Conservation (phyloP, 2,797 vertebrate genomes). For the Smutsia gigantea region DNA sequence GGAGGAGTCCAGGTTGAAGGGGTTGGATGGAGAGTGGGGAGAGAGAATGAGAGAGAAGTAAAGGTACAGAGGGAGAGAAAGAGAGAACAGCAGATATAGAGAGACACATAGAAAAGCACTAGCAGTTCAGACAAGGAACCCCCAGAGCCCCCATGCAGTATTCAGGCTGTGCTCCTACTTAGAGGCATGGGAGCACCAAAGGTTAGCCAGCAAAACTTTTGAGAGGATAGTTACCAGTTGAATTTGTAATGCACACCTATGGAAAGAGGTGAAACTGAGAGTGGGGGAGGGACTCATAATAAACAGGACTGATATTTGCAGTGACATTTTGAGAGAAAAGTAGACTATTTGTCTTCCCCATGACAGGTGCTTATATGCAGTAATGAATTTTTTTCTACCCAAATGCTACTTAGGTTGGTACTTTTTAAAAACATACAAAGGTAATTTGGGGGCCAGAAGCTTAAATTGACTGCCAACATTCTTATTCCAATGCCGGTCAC, state of each 20-base stretch:
- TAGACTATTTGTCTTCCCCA: not conserved
- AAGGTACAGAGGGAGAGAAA: not conserved
- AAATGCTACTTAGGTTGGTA: not conserved
- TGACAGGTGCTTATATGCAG: not conserved
- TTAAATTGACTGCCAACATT: not conserved
- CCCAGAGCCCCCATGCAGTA: not conserved
- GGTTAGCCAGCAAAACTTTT: not conserved
- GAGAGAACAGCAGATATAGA: accelerated
- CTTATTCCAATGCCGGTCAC: not conserved
- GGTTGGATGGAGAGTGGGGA: not conserved
- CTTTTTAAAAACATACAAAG: not conserved
- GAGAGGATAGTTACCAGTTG: not conserved
- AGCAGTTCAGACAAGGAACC: not conserved
- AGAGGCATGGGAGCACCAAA: not conserved
- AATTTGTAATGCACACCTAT: conserved; percentile 30
- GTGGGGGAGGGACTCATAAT: not conserved
- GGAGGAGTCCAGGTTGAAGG: not conserved
- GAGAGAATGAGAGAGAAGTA: not conserved
- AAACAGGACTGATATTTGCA: not conserved
- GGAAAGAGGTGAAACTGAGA: not conserved
- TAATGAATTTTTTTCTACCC: not conserved
- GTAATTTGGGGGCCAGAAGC: not conserved
- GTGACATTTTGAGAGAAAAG: conserved; percentile 32
- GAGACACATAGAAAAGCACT: not conserved
- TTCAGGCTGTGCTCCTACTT: not conserved